Evolutionary conservation across 1,140 invertebrate species (phyloP).

Genomic region (Bombus confusus): DNA sequence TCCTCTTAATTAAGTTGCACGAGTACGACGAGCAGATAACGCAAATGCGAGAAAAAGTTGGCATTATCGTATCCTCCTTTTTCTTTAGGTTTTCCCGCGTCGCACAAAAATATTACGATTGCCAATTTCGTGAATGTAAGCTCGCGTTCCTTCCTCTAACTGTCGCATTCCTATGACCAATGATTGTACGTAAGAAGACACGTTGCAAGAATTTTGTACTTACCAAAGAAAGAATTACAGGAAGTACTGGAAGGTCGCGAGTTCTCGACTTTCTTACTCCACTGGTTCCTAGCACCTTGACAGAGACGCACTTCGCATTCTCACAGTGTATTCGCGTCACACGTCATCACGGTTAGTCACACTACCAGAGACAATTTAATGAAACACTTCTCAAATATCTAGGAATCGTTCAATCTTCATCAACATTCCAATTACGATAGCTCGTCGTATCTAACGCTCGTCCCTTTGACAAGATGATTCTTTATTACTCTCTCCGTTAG

Average conservation of each 20-base stretch:
- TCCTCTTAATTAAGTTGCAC: conserved; percentile 34
- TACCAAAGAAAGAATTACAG: neutral
- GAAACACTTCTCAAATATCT: neutral
- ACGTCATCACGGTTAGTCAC: neutral
- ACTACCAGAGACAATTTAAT: neutral
- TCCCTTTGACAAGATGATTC: neutral
- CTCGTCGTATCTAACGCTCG: neutral
- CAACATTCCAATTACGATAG: neutral
- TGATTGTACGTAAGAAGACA: too few relatives aligned
- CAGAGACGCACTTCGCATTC: conserved; percentile 19
- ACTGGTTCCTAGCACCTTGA: conserved; percentile 23
- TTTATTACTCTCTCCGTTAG: neutral
- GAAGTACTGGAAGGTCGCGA: conserved; percentile 10
- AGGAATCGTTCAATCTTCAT: neutral
- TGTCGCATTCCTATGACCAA: too few relatives aligned
- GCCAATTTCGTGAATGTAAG: neutral
- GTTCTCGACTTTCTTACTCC: conserved; percentile 19
- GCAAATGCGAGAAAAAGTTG: conserved; percentile 21
- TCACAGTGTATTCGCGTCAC: neutral
- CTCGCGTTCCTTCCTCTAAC: neutral
- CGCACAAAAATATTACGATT: conserved; percentile 37
- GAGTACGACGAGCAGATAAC: neutral
- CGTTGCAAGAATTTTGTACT: neutral
- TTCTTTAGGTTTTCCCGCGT: conserved; percentile 18
- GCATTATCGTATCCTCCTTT: neutral